Evolutionary conservation across 2,888 invertebrate genomes (phyloP), one percentile per base, ranked within the genome.

Genomic region (Tromatobia lineatoria): DNA sequence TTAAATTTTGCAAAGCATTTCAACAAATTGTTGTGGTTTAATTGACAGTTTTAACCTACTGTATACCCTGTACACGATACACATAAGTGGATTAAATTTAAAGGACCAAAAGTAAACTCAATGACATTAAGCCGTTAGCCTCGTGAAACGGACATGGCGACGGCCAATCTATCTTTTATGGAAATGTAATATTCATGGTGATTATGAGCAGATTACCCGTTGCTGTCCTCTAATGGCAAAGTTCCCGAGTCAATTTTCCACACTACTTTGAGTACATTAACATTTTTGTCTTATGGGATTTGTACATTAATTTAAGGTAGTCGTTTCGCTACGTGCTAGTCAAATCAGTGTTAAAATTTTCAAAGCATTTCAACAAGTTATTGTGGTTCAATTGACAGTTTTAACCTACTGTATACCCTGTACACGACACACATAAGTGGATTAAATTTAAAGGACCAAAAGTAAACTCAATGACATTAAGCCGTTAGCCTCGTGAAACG

Each of bases 31-130:
- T n/a, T n/a, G n/a, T n/a, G n/a, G n/a, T n/a, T n/a, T n/a, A n/a
- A n/a, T n/a, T n/a, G n/a, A n/a, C n/a, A n/a, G n/a, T n/a, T n/a
- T n/a, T n/a, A n/a, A 38, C n/a, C 47, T 54, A 29, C 25, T 13
- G 0, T 45, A 15, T 15, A 13, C 54, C 10, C 34, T 34, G 23
- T 66, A 47, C 47, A 20, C 77, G 59, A 20, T n/a, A 45, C 69
- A 34, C 47, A 59, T 69, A 69, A 77, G 47, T 61, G 69, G 77
- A 77, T 77, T 77, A 77, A 77, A 77, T 59, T 47, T 57, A 23
- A 69, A 69, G 69, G 20, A 45, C 20, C 77, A 13, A 69, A 69
- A 77, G 57, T 29, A 47, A 77, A 77, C 69, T 69, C 77, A 18
- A 59, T 47, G 76, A 20, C 61, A 34, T 61, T 61, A 61, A 61